A percentile compares a stretch with the other conserved stretches of the same genome.
phyloP scores from a whole-genome alignment of 2,113 vertebrate species.

The Hydrolagus affinis region DNA sequence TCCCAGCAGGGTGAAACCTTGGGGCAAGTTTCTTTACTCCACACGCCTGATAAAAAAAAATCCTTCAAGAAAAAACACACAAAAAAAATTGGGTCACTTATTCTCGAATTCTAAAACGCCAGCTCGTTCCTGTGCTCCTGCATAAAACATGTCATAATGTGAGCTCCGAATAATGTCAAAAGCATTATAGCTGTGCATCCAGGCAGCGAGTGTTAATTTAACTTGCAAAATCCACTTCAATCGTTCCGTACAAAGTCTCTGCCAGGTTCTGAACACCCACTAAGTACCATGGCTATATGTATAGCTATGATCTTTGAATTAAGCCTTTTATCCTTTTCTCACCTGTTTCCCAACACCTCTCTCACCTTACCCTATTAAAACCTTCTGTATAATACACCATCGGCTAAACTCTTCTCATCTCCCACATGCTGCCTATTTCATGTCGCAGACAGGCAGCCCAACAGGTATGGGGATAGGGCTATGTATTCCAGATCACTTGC shows the following conservation, averaged over 20 bases:
- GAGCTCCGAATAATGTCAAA: not conserved
- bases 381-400: not conserved
- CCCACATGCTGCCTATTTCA: not conserved
- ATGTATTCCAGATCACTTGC: too few species aligned
- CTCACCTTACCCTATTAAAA: not conserved
- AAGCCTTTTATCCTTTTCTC: not conserved
- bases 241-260: not conserved
- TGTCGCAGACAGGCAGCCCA: not conserved
- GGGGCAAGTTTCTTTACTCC: too few species aligned
- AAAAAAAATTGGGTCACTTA: too few species aligned
- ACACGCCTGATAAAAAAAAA: too few species aligned
- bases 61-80: too few species aligned
- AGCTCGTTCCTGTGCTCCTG: not conserved
- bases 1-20: not conserved
- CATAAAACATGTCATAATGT: conserved; percentile 2
- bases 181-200: not conserved
- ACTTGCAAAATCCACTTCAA: not conserved
- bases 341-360: conserved; percentile 1
- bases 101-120: not conserved
- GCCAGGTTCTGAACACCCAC: not conserved
- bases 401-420: not conserved
- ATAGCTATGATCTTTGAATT: conserved; percentile 17
- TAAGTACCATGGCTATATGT: not conserved
- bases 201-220: not conserved
- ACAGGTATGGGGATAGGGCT: too few species aligned